These are phyloP conservation scores for Apomyelois bistriatella DNA, from an alignment of 2,888 invertebrate species.

Conservation along the genomic window DNA sequence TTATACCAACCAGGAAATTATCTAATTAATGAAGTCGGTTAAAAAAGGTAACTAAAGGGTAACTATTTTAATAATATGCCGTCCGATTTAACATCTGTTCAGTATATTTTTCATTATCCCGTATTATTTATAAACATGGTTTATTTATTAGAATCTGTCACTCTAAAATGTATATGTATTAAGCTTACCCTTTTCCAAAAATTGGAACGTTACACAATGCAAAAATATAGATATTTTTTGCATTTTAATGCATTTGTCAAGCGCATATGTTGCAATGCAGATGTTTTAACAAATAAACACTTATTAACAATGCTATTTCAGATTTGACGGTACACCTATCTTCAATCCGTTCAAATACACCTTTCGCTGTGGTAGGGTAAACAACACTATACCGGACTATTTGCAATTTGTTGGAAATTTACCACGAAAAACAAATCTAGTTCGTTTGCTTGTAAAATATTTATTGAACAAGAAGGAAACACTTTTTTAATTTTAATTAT, in stretches of 20 bases:
- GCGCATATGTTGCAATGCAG: slow-evolving; percentile 42
- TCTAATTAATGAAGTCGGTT: too few species aligned
- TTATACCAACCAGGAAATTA: too few species aligned
- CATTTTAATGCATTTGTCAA: slow-evolving; percentile 22
- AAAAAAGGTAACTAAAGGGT: too few species aligned
- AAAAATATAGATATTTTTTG: slow-evolving; percentile 7
- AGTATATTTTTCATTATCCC: too few species aligned
- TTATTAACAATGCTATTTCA: slow-evolving; percentile 37
- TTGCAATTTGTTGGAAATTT: too few species aligned
- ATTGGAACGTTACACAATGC: slow-evolving; percentile 9
- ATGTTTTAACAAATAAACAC: slow-evolving; percentile 65
- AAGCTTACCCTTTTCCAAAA: slow-evolving; percentile 1
- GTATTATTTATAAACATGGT: too few species aligned
- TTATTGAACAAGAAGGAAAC: too few species aligned
- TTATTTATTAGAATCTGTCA: not conserved
- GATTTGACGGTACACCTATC: slow-evolving; percentile 20
- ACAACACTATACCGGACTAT: not conserved
- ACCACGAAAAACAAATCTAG: too few species aligned
- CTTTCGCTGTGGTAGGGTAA: slow-evolving; percentile 46
- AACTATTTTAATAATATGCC: too few species aligned
- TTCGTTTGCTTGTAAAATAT: too few species aligned
- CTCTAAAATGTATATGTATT: not conserved
- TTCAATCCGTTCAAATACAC: slow-evolving; percentile 58
- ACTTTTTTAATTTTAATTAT: too few species aligned
- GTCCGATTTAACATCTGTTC: too few species aligned